A percentile compares a stretch with the other conserved stretches of the same genome.
Conservation (phyloP, 1,140 invertebrate genomes). For the Heterodera carotae region DNA sequence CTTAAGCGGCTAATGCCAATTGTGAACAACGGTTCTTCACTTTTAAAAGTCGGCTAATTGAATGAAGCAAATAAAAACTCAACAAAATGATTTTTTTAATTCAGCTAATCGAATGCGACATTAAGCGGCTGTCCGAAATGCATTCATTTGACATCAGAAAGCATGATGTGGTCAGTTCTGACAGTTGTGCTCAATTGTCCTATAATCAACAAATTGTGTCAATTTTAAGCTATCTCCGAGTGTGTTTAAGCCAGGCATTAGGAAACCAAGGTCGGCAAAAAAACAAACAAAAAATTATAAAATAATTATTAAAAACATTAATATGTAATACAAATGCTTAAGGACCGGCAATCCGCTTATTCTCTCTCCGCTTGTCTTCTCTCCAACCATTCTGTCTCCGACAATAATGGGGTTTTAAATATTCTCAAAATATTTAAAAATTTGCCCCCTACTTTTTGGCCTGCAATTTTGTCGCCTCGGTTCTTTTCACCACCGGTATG, state of each 20-base stretch:
- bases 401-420: slow-evolving; percentile 7
- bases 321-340: neutral
- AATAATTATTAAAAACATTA: slow-evolving; percentile 9
- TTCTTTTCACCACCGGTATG: slow-evolving; percentile 30
- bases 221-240: slow-evolving; percentile 28
- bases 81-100: neutral
- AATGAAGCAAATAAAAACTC: neutral
- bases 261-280: slow-evolving; percentile 6
- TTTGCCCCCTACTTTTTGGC: slow-evolving; percentile 10
- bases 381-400: slow-evolving; percentile 47
- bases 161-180: slow-evolving; percentile 45
- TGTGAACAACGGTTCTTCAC: slow-evolving; percentile 19
- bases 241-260: slow-evolving; percentile 7
- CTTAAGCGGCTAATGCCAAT: slow-evolving; percentile 35
- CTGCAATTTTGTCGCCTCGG: slow-evolving; percentile 34
- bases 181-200: slow-evolving; percentile 8
- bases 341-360: slow-evolving; percentile 29
- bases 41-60: neutral
- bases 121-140: slow-evolving; percentile 36
- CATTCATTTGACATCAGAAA: slow-evolving; percentile 45
- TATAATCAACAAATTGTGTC: slow-evolving; percentile 6
- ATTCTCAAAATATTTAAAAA: neutral
- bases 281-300: slow-evolving; percentile 7
- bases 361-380: slow-evolving; percentile 45
- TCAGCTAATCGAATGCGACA: slow-evolving; percentile 40